Evolutionary conservation across 2,888 invertebrate species (phyloP), one percentile per base, ranked within the genome.

Genomic region (Caenorhabditis wallacei): DNA sequence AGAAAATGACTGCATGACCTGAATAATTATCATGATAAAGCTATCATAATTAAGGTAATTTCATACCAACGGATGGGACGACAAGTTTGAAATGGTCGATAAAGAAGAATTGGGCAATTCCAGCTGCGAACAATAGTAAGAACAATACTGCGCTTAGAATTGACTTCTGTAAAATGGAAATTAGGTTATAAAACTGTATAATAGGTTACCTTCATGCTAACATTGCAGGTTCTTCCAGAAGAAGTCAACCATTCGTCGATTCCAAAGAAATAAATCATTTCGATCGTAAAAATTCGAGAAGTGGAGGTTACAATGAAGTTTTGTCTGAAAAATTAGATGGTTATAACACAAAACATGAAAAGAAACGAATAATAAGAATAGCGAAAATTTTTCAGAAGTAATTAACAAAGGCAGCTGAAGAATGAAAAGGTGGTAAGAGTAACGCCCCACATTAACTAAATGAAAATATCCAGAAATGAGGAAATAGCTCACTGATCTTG

Each of bases 71-170:
- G 20, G 85, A 85, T 26, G 82, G 80, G 30, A 79, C 78, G 0
- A 85, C 82, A 4, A 87, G 13, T 48, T 83, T 82, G 79, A 85
- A 87, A 43, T 84, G 83, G 8, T 87, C 87, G 35, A 87, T 87
- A 79, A 87, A 86, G 54, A 85, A 79, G 66, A 85, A 87, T 63
- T 87, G 82, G 2, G 72, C 61, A 30, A 85, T 75, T 20, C 84
- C 84, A 26, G 80, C 76, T n/a, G 68, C 72, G 30, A 87, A 72
- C n/a, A 87, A 53, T 5, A 85, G 40, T 0, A 85, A 24, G 22
- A 87, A 87, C 0, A 80, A 16, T 5, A 85, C 57, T 8, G 83
- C 59, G 16, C 59, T 13, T 0, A 87, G 70, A 26, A 84, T 66
- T 1, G 83, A 74, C 61, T 87, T 86, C 83, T 87, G 74, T 48